These are phyloP conservation scores for Saxicola maurus DNA, from an alignment of 2,797 vertebrate genomes.

Conservation along the genomic window DNA sequence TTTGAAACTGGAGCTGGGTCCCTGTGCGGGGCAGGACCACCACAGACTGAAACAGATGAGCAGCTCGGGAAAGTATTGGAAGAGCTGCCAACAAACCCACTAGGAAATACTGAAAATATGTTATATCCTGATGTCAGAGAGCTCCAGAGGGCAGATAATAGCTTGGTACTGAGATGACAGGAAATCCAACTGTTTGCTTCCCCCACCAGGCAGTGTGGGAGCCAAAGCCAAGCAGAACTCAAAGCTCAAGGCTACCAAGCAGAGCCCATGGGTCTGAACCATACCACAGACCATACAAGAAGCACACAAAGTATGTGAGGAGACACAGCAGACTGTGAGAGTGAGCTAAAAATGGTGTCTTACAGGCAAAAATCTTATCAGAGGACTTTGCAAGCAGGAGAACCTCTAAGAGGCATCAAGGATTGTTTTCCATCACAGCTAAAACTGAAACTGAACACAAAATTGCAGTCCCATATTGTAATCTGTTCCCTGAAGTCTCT, in stretches of 20 bases:
- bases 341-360: background rate
- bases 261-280: rapidly evolving
- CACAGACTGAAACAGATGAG: background rate
- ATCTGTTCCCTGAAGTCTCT: background rate
- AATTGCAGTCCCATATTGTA: background rate
- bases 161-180: background rate
- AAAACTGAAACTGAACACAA: background rate
- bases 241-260: background rate
- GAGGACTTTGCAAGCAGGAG: background rate
- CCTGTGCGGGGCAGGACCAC: background rate
- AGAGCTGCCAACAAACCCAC: background rate
- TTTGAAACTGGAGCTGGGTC: background rate
- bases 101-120: background rate
- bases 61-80: background rate
- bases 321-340: background rate
- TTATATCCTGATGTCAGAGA: background rate
- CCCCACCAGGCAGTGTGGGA: background rate
- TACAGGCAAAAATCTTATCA: background rate
- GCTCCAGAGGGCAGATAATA: background rate
- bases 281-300: background rate
- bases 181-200: background rate
- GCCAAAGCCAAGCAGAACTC: background rate
- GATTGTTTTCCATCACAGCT: background rate
- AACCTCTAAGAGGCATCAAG: background rate
- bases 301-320: background rate